A percentile compares a stretch with the other conserved stretches of the same genome.
Conservation (phyloP, 2,888 invertebrate species). For the Bhutanitis thaidina region DNA sequence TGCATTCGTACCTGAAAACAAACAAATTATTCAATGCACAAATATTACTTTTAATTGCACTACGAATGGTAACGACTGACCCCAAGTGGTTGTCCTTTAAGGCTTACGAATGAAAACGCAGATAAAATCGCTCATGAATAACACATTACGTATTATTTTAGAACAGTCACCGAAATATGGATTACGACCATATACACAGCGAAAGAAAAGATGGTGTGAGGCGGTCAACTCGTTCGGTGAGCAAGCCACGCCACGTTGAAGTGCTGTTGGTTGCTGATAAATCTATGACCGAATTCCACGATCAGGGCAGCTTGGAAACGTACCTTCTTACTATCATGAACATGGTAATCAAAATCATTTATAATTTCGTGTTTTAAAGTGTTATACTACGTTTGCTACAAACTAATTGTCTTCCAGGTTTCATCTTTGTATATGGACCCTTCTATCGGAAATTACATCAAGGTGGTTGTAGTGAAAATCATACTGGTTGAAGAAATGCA, state of each 20-base stretch:
- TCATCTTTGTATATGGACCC: conserved; percentile 92
- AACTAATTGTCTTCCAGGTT: conserved; percentile 58
- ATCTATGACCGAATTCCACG: conserved; percentile 92
- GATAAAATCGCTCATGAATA: not conserved
- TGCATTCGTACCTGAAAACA: no score
- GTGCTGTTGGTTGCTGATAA: conserved; percentile 92
- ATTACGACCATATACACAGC: conserved; percentile 20
- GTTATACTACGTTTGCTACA: no score
- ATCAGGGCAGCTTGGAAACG: conserved; percentile 89
- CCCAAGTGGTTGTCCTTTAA: no score
- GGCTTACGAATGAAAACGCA: no score
- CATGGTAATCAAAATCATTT: conserved; percentile 82
- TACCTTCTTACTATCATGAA: conserved; percentile 96
- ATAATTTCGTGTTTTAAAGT: no score
- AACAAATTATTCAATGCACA: no score
- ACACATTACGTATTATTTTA: conserved; percentile 31
- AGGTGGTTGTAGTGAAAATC: conserved; percentile 93
- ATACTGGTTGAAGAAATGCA: conserved; percentile 85
- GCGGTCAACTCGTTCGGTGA: conserved; percentile 82
- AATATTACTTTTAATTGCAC: no score
- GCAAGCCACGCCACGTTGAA: conserved; percentile 89
- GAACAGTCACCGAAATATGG: conserved; percentile 35
- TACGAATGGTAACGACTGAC: no score
- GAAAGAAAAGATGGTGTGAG: conserved; percentile 31
- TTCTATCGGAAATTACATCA: conserved; percentile 93